Percentiles rank a stretch among this genome's conserved stretches.
These are phyloP conservation scores for Hesperia comma DNA, from an alignment of 2,888 invertebrate genomes.

Conservation along the genomic window DNA sequence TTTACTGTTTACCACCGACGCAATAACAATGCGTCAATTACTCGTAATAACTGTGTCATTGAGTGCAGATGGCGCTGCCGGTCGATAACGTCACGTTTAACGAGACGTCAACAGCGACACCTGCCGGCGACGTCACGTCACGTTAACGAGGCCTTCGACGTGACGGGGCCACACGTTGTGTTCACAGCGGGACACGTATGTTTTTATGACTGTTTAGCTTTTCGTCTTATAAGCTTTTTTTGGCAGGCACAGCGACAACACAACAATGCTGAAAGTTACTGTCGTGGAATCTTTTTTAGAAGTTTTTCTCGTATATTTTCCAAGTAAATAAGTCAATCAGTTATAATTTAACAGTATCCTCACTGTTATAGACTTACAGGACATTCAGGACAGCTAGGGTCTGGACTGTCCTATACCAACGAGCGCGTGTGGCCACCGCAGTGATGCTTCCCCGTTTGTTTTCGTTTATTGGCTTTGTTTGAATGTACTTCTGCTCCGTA, in stretches of 20 bases:
- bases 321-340: too few species aligned
- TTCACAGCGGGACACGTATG: not conserved
- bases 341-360: too few species aligned
- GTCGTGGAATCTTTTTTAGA: too few species aligned
- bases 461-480: conserved; percentile 32
- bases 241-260: too few species aligned
- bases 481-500: conserved; percentile 20
- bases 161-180: conserved; percentile 2
- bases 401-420: not conserved
- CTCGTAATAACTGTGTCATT: conserved; percentile 17
- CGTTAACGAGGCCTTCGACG: conserved; percentile 34
- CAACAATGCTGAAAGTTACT: too few species aligned
- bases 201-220: not conserved
- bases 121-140: conserved; percentile 31
- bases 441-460: conserved; percentile 18
- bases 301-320: too few species aligned
- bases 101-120: conserved; percentile 37
- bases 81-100: conserved; percentile 28
- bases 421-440: not conserved
- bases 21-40: conserved; percentile 19
- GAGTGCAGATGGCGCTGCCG: conserved; percentile 25
- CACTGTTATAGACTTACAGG: too few species aligned
- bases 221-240: too few species aligned
- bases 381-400: not conserved
- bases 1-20: not conserved